Percentiles rank a stretch among this genome's conserved stretches.
Evolutionary conservation across 1,140 invertebrate species (phyloP).

Genomic region (Camponotus floridanus): DNA sequence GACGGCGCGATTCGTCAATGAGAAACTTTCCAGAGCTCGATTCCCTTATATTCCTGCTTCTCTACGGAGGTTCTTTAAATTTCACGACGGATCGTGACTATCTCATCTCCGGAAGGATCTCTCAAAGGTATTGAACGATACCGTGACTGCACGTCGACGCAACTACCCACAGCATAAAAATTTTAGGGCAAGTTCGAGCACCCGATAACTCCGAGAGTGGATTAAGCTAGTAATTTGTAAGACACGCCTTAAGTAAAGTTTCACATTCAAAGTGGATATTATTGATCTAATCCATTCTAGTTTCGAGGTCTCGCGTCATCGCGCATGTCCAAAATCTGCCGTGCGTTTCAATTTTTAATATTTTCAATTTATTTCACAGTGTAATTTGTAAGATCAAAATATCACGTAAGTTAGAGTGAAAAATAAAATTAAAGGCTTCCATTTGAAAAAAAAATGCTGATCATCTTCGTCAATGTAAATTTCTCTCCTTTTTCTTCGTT

Average conservation of each 20-base stretch:
- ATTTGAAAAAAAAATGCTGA: conserved; percentile 8
- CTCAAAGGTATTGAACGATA: conserved; percentile 35
- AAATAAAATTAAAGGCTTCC: no score
- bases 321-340: neutral
- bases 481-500: neutral
- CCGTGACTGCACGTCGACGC: conserved; percentile 14
- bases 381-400: neutral
- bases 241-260: neutral
- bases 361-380: neutral
- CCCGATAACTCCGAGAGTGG: conserved; percentile 14
- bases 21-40: conserved; percentile 24
- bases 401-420: neutral
- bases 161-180: conserved; percentile 13
- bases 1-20: conserved; percentile 50
- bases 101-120: conserved; percentile 50
- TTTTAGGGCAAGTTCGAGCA: conserved; percentile 31
- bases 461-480: conserved; percentile 2
- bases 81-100: conserved; percentile 43
- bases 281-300: conserved; percentile 10
- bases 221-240: conserved; percentile 35
- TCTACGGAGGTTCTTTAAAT: conserved; percentile 34
- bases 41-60: conserved; percentile 30
- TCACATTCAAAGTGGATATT: conserved; percentile 33
- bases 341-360: neutral
- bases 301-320: neutral